These are phyloP conservation scores for Phymastichus coffea DNA, from an alignment of 1,140 invertebrate genomes.

Conservation along the genomic window DNA sequence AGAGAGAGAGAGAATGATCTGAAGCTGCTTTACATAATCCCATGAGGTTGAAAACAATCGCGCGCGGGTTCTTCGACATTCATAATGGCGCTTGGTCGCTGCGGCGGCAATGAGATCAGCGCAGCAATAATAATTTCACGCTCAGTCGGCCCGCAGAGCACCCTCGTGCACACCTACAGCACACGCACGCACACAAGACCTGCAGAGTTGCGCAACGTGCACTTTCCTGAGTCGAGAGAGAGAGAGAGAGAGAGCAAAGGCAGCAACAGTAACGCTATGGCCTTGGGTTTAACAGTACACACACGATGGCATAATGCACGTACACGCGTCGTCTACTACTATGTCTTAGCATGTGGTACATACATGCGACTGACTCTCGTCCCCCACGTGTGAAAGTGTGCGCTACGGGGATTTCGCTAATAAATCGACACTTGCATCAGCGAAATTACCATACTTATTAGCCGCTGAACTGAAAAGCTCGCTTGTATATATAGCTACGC, in stretches of 20 bases:
- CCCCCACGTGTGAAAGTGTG: background rate
- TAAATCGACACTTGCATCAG: constrained; percentile 20
- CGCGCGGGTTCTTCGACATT: background rate
- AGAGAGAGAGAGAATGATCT: background rate
- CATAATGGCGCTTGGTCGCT: background rate
- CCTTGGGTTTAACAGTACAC: constrained; percentile 41
- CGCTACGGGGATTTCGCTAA: constrained; percentile 6
- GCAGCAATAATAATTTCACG: constrained; percentile 52
- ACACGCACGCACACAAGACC: constrained; percentile 30
- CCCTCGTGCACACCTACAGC: constrained; percentile 47
- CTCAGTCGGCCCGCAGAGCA: constrained; percentile 41
- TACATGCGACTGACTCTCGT: background rate
- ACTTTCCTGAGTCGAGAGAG: no score
- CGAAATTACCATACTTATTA: constrained; percentile 8
- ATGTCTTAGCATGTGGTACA: background rate
- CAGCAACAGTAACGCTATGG: constrained; percentile 2
- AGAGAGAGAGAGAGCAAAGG: no score
- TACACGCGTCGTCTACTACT: constrained; percentile 25
- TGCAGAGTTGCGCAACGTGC: constrained; percentile 53
- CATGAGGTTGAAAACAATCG: background rate
- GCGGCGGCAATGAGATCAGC: constrained; percentile 53
- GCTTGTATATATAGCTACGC: background rate
- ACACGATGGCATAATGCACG: constrained; percentile 51
- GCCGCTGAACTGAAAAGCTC: constrained; percentile 11
- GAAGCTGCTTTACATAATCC: no score